A percentile compares a stretch with the other conserved stretches of the same genome.
Conservation (phyloP, 2,797 vertebrate genomes). For the Chaenodraco wilsoni region DNA sequence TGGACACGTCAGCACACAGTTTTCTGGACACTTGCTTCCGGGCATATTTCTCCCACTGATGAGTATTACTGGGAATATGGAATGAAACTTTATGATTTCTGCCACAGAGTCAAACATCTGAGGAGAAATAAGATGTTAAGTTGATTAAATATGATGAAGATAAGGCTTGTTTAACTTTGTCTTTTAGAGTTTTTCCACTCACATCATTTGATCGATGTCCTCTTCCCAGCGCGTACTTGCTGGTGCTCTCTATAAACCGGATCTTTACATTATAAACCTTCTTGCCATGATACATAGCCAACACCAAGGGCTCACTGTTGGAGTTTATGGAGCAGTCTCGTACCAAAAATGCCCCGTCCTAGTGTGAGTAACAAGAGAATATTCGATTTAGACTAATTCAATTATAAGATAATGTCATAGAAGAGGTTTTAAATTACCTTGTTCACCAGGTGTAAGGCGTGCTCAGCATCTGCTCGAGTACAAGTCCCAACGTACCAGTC, state of each 20-base stretch:
- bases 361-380: not conserved
- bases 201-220: slow-evolving; percentile 87
- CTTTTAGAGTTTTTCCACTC: slow-evolving; percentile 59
- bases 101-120: slow-evolving; percentile 90
- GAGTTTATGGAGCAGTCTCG: slow-evolving; percentile 87
- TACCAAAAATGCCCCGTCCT: slow-evolving; percentile 93
- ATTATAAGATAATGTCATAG: not conserved
- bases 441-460: slow-evolving; percentile 85
- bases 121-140: slow-evolving; percentile 12
- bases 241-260: slow-evolving; percentile 82
- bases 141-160: not conserved
- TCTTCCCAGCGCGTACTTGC: slow-evolving; percentile 87
- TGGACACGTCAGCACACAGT: slow-evolving; percentile 83
- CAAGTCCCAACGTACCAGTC: slow-evolving; percentile 88
- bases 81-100: slow-evolving; percentile 91
- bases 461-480: slow-evolving; percentile 85
- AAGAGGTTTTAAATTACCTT: slow-evolving; percentile 73
- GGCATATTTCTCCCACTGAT: slow-evolving; percentile 85
- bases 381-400: not conserved
- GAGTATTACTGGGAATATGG: slow-evolving; percentile 86
- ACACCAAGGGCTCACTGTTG: slow-evolving; percentile 86
- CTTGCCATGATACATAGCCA: slow-evolving; percentile 87
- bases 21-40: slow-evolving; percentile 65
- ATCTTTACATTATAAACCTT: slow-evolving; percentile 94
- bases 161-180: not conserved